Conservation (phyloP, 2,113 vertebrate genomes). For the Bothrops jararaca region DNA sequence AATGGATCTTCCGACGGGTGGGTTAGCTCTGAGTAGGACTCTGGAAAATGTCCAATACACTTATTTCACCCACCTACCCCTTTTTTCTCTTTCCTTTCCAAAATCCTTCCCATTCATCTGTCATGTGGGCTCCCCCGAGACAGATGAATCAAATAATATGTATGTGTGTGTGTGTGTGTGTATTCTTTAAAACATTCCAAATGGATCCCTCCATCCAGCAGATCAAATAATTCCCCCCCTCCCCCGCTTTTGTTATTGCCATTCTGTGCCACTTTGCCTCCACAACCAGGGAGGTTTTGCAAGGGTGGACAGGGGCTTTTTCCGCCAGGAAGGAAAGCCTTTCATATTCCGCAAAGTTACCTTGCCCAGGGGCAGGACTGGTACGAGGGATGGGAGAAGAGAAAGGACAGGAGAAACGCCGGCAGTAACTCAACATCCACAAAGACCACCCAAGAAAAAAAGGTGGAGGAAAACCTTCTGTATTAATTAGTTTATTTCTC, state of each 20-base stretch:
- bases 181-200: neutral
- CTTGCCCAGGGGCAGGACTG: constrained; percentile 19
- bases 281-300: neutral
- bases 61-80: neutral
- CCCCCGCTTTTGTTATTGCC: neutral
- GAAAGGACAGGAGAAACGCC: neutral
- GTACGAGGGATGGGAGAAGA: neutral
- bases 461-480: neutral
- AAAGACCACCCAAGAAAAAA: neutral
- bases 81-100: neutral
- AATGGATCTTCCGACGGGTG: neutral
- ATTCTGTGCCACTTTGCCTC: neutral
- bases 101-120: neutral
- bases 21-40: neutral
- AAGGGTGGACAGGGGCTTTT: neutral
- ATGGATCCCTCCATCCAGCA: neutral
- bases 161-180: neutral
- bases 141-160: neutral
- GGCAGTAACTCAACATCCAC: neutral
- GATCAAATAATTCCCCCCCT: neutral
- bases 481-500: constrained; percentile 25
- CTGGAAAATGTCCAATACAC: neutral
- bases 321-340: neutral
- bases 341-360: constrained; percentile 13
- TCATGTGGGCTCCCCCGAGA: neutral